Conservation (phyloP, 2,888 invertebrate genomes). For the Acanthopleura granulata region DNA sequence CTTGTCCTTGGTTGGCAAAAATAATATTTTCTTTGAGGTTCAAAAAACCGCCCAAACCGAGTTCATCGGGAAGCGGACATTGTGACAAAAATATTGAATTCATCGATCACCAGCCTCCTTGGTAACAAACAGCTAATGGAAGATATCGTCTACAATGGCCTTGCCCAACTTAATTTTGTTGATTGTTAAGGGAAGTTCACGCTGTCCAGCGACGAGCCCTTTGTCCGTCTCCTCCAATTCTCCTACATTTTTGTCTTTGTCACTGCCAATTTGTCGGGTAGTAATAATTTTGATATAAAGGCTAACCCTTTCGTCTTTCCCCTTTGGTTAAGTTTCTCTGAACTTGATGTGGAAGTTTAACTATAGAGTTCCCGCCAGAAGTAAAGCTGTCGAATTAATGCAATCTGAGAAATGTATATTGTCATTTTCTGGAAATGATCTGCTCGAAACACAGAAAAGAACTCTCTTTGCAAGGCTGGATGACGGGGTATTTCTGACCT, state of each 20-base stretch:
- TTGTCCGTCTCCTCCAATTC: background rate
- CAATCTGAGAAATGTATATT: background rate
- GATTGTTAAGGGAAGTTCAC: background rate
- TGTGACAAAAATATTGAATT: constrained; percentile 11
- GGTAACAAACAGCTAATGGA: constrained; percentile 4
- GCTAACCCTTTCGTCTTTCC: background rate
- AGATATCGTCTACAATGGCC: constrained; percentile 11
- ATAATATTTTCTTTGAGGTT: too few species aligned
- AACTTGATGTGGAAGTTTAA: background rate
- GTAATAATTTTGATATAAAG: background rate
- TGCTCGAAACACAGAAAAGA: background rate
- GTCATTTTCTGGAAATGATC: background rate
- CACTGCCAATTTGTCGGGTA: background rate
- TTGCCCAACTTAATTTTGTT: constrained; percentile 5
- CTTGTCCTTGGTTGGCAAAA: too few species aligned
- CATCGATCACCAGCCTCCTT: background rate
- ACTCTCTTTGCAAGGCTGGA: too few species aligned
- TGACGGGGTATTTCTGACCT: too few species aligned
- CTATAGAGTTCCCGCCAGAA: background rate
- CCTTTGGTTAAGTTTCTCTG: background rate
- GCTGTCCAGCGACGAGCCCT: background rate
- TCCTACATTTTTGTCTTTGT: constrained; percentile 13
- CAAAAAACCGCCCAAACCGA: too few species aligned
- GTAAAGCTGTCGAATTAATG: background rate
- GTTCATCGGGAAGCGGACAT: background rate